Base-by-base conservation (phyloP, 92 coral and sea anemone species). In the Parazoanthus swiftii region DNA sequence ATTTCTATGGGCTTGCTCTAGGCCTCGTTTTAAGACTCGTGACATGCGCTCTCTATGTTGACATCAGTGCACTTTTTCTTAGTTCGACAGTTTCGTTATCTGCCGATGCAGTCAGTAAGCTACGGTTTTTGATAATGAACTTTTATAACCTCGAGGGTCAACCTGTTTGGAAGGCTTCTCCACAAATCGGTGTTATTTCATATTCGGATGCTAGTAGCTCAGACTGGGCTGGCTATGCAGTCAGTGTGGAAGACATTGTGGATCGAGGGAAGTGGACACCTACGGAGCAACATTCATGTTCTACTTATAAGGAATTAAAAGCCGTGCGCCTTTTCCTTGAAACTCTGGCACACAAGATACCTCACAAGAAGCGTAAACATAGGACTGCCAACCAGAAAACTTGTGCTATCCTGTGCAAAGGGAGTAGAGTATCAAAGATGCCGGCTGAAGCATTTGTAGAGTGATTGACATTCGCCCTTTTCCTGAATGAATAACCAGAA, bases 361-460 rank as follows among this genome's bases (percentile, higher is more conserved):
- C 35, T 13, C 50, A 65, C 36, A 85, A 85, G 54, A 84, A 73
- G 38, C 51, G 74, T 36, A 76, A 65, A 14, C 89, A 85, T 46
- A 35, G 89, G 89, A 85, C 89, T 23, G 89, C 74, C 84, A 86
- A 85, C 54, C 9, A 42, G 85, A 76, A 23, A n/a, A 56, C 77
- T 26, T 76, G 37, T 8, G 26, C 50, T 8, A 46, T 46, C 5
- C 50, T 46, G 50, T 46, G 50, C 50, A 46, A 46, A 46, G 50
- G 50, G 8, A 46, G 50, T 46, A 42, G 11, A 37, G 65, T 25
- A 82, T 15, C 21, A 74, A 37, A 86, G n/a, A 13, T 29, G 1
- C 80, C 10, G 21, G 4, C 16, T 5, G 72, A 76, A 1, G 66
- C 26, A 54, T 43, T 21, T 25, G 77, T 18, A 25, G 66, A 46